A percentile compares a stretch with the other conserved stretches of the same genome.
Conservation (phyloP, 2,797 vertebrate species). For the Serranus cabrilla region DNA sequence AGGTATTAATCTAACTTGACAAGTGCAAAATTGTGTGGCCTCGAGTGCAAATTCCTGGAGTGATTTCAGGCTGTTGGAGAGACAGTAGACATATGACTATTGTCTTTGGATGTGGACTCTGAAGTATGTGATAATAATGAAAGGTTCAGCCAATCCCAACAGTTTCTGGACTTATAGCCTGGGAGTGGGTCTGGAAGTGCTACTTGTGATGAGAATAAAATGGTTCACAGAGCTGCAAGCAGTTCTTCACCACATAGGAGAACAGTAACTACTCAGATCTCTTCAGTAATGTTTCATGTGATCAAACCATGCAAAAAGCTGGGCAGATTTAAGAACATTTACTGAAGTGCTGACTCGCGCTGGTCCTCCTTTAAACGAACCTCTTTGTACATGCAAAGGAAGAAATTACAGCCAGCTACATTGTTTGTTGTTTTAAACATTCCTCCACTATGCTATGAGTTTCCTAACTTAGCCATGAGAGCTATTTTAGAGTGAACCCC, state of each 20-base stretch:
- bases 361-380: conserved; percentile 51
- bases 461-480: conserved; percentile 84
- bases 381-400: conserved; percentile 71
- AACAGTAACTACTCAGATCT: conserved; percentile 59
- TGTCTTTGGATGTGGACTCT: conserved; percentile 64
- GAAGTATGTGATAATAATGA: conserved; percentile 67
- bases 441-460: conserved; percentile 77
- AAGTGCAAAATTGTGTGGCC: conserved; percentile 59
- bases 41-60: conserved; percentile 62
- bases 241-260: conserved; percentile 53
- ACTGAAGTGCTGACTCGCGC: conserved; percentile 63
- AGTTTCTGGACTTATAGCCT: conserved; percentile 61
- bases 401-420: conserved; percentile 70
- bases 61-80: conserved; percentile 64
- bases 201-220: conserved; percentile 69
- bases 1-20: conserved; percentile 59
- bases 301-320: conserved; percentile 57
- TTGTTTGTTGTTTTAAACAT: conserved; percentile 85
- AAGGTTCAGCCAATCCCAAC: conserved; percentile 66
- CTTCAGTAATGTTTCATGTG: conserved; percentile 69
- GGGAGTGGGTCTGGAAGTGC: conserved; percentile 47
- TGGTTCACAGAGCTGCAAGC: conserved; percentile 58
- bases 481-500: conserved; percentile 84
- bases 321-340: conserved; percentile 49
- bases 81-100: conserved; percentile 63